Percentiles rank a stretch among this genome's conserved stretches.
phyloP scores from a whole-genome alignment of 2,888 invertebrate species.

The Cerastis rubricosa region DNA sequence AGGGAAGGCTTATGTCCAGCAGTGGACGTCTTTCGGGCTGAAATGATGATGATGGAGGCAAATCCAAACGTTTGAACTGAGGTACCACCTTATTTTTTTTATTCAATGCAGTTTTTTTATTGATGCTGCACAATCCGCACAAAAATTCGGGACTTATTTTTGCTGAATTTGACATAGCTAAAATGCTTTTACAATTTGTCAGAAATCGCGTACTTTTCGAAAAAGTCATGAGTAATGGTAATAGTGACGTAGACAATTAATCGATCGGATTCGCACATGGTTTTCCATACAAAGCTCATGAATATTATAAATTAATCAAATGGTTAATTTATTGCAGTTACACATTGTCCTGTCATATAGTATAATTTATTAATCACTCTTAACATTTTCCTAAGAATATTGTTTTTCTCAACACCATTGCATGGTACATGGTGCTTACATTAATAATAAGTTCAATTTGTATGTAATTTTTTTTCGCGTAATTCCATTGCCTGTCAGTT shows the following conservation, averaged over 20 bases:
- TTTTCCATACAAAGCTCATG: not conserved
- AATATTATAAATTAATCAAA: conserved; percentile 1
- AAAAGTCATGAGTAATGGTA: not conserved
- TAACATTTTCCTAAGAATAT: not conserved
- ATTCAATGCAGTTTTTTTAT: too few species aligned
- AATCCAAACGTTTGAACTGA: not conserved
- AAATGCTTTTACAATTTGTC: not conserved
- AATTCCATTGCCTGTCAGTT: not conserved
- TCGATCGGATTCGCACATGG: not conserved
- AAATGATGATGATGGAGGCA: too few species aligned
- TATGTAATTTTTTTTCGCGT: not conserved
- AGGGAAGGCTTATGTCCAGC: too few species aligned
- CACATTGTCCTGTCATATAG: conserved; percentile 1
- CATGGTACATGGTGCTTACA: too few species aligned
- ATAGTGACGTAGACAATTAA: not conserved
- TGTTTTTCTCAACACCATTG: not conserved
- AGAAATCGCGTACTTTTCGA: not conserved
- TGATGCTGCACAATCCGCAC: not conserved
- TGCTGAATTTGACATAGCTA: not conserved
- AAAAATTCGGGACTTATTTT: not conserved
- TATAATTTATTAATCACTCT: not conserved
- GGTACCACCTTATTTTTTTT: not conserved
- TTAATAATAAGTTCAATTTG: not conserved
- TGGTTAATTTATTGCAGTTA: not conserved
- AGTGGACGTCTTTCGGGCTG: too few species aligned